Percentiles rank a stretch among this genome's conserved stretches.
phyloP scores from a whole-genome alignment of 1,140 invertebrate genomes.

The Atta cephalotes region DNA sequence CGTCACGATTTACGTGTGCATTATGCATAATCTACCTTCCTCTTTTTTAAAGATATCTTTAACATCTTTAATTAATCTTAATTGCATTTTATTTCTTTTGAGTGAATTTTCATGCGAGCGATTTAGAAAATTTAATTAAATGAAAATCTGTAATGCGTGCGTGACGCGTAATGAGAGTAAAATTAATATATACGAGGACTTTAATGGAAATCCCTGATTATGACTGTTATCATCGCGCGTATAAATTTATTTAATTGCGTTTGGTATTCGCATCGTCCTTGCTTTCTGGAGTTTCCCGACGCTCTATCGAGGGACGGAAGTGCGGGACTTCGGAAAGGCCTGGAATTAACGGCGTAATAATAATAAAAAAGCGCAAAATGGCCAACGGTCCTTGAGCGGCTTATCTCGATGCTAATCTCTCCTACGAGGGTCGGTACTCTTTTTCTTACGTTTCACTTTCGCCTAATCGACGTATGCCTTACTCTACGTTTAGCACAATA shows the following conservation, averaged over 20 bases:
- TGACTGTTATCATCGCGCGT: constrained; percentile 1
- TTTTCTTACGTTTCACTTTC: constrained; percentile 75
- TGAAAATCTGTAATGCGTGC: constrained; percentile 37
- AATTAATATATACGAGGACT: constrained; percentile 38
- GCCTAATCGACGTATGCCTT: constrained; percentile 82
- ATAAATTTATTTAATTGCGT: constrained; percentile 40
- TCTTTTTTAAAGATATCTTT: constrained; percentile 25
- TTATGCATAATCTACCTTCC: constrained; percentile 18
- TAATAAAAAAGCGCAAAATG: constrained; percentile 76
- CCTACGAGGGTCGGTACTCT: constrained; percentile 80
- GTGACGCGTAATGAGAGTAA: constrained; percentile 28
- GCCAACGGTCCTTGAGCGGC: constrained; percentile 77
- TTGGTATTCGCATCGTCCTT: constrained; percentile 54
- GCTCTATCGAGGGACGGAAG: constrained; percentile 53
- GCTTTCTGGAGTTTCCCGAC: constrained; percentile 58
- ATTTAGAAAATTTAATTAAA: constrained; percentile 45
- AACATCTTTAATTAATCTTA: constrained; percentile 57
- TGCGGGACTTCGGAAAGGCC: constrained; percentile 61
- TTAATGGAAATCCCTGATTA: constrained; percentile 43
- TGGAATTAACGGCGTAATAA: constrained; percentile 67
- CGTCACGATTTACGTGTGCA: constrained; percentile 13
- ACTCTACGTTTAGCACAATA: constrained; percentile 82
- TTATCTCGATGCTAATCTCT: constrained; percentile 80
- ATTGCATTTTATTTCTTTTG: constrained; percentile 30
- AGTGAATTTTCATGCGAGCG: neutral